Conservation (phyloP, 2,113 vertebrate species). For the Trogon melanurus region DNA sequence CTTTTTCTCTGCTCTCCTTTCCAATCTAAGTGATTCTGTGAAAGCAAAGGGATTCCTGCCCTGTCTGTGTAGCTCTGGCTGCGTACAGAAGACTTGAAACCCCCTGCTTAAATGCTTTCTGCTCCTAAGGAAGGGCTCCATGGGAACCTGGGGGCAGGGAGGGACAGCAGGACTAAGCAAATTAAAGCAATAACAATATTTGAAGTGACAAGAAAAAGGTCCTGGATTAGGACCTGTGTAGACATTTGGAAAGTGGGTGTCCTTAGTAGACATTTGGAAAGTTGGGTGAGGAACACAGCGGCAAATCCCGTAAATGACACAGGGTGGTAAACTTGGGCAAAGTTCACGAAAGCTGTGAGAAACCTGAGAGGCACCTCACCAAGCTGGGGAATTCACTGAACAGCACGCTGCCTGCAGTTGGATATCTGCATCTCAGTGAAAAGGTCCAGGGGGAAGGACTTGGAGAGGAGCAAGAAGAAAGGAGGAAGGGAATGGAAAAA, state of each 20-base stretch:
- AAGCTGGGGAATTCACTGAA: neutral
- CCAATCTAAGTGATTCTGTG: no score
- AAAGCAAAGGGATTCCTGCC: neutral
- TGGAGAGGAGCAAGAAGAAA: neutral
- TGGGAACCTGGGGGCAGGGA: neutral
- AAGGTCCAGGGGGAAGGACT: neutral
- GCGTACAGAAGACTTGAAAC: neutral
- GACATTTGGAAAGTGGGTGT: neutral
- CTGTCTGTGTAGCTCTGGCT: neutral
- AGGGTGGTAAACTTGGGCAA: neutral
- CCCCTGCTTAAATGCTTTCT: neutral
- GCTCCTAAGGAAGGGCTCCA: neutral
- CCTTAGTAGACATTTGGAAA: neutral
- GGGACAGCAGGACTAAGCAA: neutral
- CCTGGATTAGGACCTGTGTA: neutral
- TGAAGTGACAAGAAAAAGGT: neutral
- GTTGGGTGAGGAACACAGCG: neutral
- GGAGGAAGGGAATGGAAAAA: neutral
- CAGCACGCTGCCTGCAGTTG: neutral
- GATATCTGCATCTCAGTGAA: neutral
- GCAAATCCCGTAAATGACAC: neutral
- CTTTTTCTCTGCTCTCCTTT: neutral
- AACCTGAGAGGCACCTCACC: neutral
- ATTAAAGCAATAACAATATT: neutral
- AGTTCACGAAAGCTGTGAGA: conserved; percentile 13